Base-by-base conservation (phyloP, 1,140 invertebrate genomes). In the Nephila pilipes region DNA sequence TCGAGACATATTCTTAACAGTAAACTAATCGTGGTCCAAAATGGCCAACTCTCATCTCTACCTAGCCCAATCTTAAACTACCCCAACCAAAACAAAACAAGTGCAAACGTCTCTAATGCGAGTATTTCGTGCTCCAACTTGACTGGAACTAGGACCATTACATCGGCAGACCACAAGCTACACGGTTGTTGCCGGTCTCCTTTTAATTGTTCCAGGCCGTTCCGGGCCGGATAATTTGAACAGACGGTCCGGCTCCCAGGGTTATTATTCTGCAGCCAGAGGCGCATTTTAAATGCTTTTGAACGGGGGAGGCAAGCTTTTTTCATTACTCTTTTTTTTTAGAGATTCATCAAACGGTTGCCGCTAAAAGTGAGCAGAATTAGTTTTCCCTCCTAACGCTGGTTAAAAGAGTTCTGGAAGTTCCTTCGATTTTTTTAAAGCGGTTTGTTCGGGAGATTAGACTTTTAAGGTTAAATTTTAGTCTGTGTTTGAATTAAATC, bases 111-210 rank as follows among this genome's bases (percentile, higher is more conserved):
- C 75, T 55, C 89, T 90, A 90, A 90, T 90, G 89, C 57, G 89
- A 90, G 57, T 90, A 80, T 90, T 90, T 83, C 89, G 89, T 90
- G 89, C 69, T 46, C 46, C 75, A 90, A 90, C 55, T 63, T 90
- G 89, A 90, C 89, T 90, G 69, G 79, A 90, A 90, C 89, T 90
- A 38, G 89, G 89, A 90, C 89, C 89, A 90, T 90, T 90, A 90
- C 89, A 90, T 90, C 60, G 89, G 65, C 89, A 58, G 87, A 89
- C 87, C 87, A 65, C 87, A 89, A 89, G 89, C 89, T 81, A 90
- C 75, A 81, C 65, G 89, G 46, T 58, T 75, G 69, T 75, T 75
- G 32, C 58, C 58, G 29, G 46, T 10, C n/a, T 90, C 89, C 89
- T 90, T 90, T 90, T 90, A 90, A 90, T 90, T 90, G 89, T 90